These are phyloP conservation scores for Halictus rubicundus DNA, from an alignment of 1,140 invertebrate genomes.

Conservation along the genomic window DNA sequence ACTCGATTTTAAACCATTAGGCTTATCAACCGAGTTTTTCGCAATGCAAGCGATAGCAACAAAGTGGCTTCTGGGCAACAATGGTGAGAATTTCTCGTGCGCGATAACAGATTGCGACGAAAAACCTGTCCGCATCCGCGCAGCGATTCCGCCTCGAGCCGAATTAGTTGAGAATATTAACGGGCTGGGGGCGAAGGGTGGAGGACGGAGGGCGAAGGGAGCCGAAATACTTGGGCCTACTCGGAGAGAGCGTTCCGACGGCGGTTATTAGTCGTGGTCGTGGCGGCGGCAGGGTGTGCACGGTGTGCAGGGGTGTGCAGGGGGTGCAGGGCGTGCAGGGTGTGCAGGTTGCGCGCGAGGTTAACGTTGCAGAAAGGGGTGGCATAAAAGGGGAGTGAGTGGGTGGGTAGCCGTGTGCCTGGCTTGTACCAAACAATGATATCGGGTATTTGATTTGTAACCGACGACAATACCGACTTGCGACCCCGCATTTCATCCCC, in stretches of 20 bases:
- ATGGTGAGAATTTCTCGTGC: too few species aligned
- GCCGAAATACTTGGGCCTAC: conserved; percentile 17
- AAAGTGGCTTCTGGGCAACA: too few species aligned
- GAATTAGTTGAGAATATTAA: neutral
- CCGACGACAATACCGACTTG: conserved; percentile 75
- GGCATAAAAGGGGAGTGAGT: conserved; percentile 43
- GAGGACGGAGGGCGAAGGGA: neutral
- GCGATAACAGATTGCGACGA: too few species aligned
- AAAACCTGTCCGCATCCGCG: too few species aligned
- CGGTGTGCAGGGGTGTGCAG: too few species aligned
- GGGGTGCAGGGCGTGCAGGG: neutral
- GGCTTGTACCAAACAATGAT: conserved; percentile 74
- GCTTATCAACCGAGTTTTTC: too few species aligned
- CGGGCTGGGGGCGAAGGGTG: neutral
- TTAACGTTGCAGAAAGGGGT: conserved; percentile 63
- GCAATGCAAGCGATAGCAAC: too few species aligned
- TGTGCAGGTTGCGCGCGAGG: conserved; percentile 59
- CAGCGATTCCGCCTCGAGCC: neutral
- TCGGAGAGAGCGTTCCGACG: conserved; percentile 25
- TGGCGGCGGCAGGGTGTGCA: conserved; percentile 15
- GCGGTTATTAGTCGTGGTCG: conserved; percentile 61
- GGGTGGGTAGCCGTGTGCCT: conserved; percentile 45
- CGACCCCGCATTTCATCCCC: conserved; percentile 66
- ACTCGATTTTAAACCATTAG: too few species aligned
- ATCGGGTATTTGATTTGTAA: conserved; percentile 78